Percentiles rank a stretch among this genome's conserved stretches.
Evolutionary conservation across 2,797 vertebrate species (phyloP).

Genomic region (Lepus townsendii): DNA sequence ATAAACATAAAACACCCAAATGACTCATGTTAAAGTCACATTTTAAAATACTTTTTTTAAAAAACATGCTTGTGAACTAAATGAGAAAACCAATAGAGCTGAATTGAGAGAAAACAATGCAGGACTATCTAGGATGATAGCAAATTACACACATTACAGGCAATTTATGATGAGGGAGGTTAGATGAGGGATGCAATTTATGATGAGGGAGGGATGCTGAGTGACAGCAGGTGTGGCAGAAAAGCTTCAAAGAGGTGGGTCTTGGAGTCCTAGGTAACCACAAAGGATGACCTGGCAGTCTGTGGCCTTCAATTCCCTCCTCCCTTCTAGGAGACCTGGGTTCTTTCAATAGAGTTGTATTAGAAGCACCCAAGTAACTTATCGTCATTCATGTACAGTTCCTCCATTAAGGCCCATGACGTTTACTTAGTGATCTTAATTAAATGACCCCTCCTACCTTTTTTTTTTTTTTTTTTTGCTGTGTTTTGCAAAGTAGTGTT

Average conservation of each 20-base stretch:
- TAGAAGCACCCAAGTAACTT: background rate
- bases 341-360: conserved; percentile 22
- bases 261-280: background rate
- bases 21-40: conserved; percentile 30
- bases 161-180: background rate
- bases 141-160: background rate
- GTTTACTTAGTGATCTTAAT: conserved; percentile 50
- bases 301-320: conserved; percentile 28
- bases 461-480: background rate
- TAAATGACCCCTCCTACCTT: background rate
- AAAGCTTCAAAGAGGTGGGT: background rate
- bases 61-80: background rate
- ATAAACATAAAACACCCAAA: background rate
- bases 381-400: conserved; percentile 37
- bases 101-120: background rate
- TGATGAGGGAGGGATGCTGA: background rate
- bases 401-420: background rate
- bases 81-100: conserved; percentile 45
- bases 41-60: conserved; percentile 61
- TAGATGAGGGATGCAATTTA: background rate
- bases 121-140: background rate
- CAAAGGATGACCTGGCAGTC: background rate
- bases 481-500: conserved; percentile 39
- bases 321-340: background rate
- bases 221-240: background rate